phyloP scores from a whole-genome alignment of 2,113 vertebrate species.

The Aleadryas rufinucha region DNA sequence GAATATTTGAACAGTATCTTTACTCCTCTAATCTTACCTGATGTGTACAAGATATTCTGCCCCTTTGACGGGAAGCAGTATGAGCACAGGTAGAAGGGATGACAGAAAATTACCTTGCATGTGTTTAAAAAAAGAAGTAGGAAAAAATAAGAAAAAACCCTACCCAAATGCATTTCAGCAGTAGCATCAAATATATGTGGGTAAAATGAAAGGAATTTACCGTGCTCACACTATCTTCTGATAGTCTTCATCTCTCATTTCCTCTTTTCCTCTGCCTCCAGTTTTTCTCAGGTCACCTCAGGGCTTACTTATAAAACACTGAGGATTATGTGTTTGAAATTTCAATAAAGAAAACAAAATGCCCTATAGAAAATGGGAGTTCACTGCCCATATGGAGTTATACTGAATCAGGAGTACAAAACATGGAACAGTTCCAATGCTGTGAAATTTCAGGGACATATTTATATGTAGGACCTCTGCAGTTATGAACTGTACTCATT shows the following conservation, averaged over 20 bases:
- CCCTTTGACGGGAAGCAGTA: background rate
- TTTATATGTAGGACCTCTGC: background rate
- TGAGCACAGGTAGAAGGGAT: background rate
- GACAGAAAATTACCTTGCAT: background rate
- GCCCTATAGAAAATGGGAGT: background rate
- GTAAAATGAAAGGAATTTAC: background rate
- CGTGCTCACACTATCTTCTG: background rate
- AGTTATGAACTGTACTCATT: background rate
- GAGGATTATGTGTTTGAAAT: background rate
- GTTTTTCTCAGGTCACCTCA: background rate
- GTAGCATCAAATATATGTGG: background rate
- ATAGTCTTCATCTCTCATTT: background rate
- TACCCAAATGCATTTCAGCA: background rate
- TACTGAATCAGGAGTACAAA: background rate
- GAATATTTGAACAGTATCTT: background rate
- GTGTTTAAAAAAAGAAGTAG: background rate
- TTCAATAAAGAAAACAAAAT: background rate
- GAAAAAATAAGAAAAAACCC: fast-evolving
- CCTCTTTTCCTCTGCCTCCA: background rate
- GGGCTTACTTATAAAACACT: background rate
- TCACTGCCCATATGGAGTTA: background rate
- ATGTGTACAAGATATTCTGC: background rate
- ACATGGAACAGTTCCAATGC: background rate
- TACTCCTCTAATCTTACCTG: background rate
- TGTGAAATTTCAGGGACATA: background rate